These are phyloP conservation scores for Uloborus diversus DNA, from an alignment of 1,140 invertebrate species.

Conservation along the genomic window DNA sequence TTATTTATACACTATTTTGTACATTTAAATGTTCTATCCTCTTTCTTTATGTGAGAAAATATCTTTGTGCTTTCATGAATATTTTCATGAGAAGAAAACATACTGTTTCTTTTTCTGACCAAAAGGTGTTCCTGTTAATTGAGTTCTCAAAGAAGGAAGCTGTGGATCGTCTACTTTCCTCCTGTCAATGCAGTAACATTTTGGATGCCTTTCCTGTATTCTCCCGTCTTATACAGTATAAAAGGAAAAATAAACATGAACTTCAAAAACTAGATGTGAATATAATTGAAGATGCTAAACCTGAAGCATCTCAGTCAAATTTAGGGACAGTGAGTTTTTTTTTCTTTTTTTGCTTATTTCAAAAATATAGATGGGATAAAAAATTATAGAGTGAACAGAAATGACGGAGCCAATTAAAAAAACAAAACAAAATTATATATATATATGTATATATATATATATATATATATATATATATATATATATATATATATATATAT, in stretches of 20 bases:
- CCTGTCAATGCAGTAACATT: background rate
- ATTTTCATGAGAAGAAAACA: too few species aligned
- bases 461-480: too few species aligned
- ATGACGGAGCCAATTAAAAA: background rate
- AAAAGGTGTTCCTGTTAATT: slow-evolving; percentile 14
- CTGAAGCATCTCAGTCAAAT: background rate
- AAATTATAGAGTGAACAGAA: background rate
- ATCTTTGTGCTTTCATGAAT: background rate
- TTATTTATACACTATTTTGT: background rate
- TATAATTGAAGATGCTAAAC: background rate
- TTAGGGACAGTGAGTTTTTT: background rate
- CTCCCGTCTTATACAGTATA: slow-evolving; percentile 7
- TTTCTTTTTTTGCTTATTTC: background rate
- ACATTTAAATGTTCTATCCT: background rate
- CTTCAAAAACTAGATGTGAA: background rate
- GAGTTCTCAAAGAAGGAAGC: slow-evolving; percentile 4
- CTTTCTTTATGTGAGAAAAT: background rate
- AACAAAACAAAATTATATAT: background rate
- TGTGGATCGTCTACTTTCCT: background rate
- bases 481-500: too few species aligned
- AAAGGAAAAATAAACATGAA: background rate
- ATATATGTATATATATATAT: background rate
- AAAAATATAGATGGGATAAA: background rate
- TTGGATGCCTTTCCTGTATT: slow-evolving; percentile 1
- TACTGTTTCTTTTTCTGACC: background rate